A percentile compares a stretch with the other conserved stretches of the same genome.
phyloP scores from a whole-genome alignment of 2,888 invertebrate genomes.

The Neoitamus cyanurus region DNA sequence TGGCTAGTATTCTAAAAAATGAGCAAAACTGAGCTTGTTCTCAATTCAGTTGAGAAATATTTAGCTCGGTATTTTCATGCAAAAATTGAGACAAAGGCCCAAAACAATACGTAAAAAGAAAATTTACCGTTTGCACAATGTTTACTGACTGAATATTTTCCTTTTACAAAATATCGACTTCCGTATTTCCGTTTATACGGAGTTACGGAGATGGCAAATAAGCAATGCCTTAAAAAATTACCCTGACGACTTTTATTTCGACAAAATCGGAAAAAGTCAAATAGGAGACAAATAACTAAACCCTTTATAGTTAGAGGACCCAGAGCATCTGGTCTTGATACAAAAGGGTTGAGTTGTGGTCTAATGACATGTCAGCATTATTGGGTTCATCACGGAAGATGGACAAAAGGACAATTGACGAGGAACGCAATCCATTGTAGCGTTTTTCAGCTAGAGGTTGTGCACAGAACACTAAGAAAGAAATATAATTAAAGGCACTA shows the following conservation, averaged over 20 bases:
- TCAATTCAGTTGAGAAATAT: too few species aligned
- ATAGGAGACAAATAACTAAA: background rate
- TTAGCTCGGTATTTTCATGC: too few species aligned
- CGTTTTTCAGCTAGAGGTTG: background rate
- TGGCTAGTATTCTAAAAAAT: too few species aligned
- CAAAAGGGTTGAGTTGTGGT: background rate
- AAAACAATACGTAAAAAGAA: too few species aligned
- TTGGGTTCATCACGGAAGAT: background rate
- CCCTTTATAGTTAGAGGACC: background rate
- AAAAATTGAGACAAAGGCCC: too few species aligned
- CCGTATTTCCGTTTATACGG: too few species aligned
- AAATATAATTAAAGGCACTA: constrained; percentile 35
- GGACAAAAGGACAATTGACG: background rate
- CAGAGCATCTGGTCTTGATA: background rate
- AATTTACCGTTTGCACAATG: too few species aligned
- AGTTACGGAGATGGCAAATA: too few species aligned
- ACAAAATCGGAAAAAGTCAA: background rate
- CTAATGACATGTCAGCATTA: background rate
- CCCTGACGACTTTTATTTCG: background rate
- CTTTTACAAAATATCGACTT: too few species aligned
- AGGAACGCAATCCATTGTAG: background rate
- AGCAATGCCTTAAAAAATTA: too few species aligned
- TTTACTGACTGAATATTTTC: too few species aligned
- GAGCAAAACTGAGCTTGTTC: too few species aligned
- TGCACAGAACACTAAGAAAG: background rate